phyloP scores from a whole-genome alignment of 2,113 vertebrate species.

The Stegastes partitus region DNA sequence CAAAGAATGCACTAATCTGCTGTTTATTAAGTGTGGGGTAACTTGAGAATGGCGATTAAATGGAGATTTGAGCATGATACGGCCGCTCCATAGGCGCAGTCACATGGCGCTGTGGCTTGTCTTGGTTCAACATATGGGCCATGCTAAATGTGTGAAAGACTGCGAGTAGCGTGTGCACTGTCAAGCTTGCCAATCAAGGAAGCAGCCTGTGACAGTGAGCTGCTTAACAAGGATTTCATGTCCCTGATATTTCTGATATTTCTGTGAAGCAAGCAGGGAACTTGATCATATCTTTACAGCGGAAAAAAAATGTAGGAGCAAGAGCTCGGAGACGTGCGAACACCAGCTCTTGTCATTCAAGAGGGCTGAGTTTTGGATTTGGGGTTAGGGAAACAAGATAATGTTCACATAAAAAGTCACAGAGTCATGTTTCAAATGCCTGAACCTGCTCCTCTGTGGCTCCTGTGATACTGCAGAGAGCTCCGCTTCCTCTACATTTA shows the following conservation, averaged over 20 bases:
- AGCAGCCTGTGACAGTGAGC: slow-evolving; percentile 66
- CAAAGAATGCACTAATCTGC: slow-evolving; percentile 94
- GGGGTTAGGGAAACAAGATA: slow-evolving; percentile 74
- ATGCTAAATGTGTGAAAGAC: slow-evolving; percentile 83
- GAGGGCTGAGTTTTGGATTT: slow-evolving; percentile 68
- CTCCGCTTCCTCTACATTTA: slow-evolving; percentile 61
- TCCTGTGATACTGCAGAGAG: slow-evolving; percentile 63
- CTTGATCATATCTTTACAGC: slow-evolving; percentile 61
- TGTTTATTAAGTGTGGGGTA: slow-evolving; percentile 96
- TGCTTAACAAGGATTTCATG: slow-evolving; percentile 74
- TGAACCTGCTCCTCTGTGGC: slow-evolving; percentile 59
- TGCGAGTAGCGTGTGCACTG: slow-evolving; percentile 77
- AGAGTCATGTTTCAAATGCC: slow-evolving; percentile 73
- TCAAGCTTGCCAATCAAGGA: slow-evolving; percentile 74
- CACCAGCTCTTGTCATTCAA: slow-evolving; percentile 80
- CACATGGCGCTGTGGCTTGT: slow-evolving; percentile 77
- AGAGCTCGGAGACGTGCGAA: slow-evolving; percentile 54
- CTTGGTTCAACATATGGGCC: slow-evolving; percentile 83
- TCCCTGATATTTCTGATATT: slow-evolving; percentile 62
- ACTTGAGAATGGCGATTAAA: slow-evolving; percentile 96
- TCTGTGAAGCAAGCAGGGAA: slow-evolving; percentile 53
- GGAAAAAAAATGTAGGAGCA: slow-evolving; percentile 47
- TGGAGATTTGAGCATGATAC: slow-evolving; percentile 91
- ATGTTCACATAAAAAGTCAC: slow-evolving; percentile 76
- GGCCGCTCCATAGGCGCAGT: slow-evolving; percentile 79